These are phyloP conservation scores for Hedya salicella DNA, from an alignment of 2,888 invertebrate species.

Conservation along the genomic window DNA sequence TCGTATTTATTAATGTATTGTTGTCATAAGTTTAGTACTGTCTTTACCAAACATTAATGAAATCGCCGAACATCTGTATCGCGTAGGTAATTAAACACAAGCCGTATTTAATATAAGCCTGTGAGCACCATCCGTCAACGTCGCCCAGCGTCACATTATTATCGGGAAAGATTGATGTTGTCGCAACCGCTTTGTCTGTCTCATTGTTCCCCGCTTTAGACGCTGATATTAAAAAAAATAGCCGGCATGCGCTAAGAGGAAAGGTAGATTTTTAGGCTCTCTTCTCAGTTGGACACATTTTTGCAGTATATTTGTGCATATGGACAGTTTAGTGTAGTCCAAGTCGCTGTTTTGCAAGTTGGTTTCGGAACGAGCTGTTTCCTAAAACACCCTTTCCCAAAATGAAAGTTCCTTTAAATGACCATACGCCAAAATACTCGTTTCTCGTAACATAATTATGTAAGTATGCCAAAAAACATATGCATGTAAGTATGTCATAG, in stretches of 20 bases:
- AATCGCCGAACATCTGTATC: constrained; percentile 15
- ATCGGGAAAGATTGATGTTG: constrained; percentile 59
- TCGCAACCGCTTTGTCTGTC: constrained; percentile 55
- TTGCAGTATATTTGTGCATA: no score
- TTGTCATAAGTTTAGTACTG: no score
- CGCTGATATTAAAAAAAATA: constrained; percentile 56
- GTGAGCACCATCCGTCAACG: constrained; percentile 56
- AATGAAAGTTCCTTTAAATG: no score
- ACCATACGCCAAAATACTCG: no score
- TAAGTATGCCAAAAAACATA: no score
- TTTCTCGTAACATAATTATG: no score
- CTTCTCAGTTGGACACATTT: background rate
- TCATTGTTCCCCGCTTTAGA: constrained; percentile 53
- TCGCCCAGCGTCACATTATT: constrained; percentile 53
- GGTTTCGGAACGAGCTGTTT: no score
- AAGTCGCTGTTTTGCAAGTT: no score
- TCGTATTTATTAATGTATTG: no score
- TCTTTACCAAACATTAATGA: constrained; percentile 14
- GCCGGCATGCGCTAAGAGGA: constrained; percentile 38
- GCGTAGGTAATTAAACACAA: constrained; percentile 49
- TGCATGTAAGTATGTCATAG: no score
- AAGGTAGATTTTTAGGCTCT: background rate
- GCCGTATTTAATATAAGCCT: constrained; percentile 53
- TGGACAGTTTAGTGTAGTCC: no score
- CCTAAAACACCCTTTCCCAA: no score